Evolutionary conservation across 2,888 invertebrate genomes (phyloP), one percentile per base, ranked within the genome.

Genomic region (Drosophila anomalata): DNA sequence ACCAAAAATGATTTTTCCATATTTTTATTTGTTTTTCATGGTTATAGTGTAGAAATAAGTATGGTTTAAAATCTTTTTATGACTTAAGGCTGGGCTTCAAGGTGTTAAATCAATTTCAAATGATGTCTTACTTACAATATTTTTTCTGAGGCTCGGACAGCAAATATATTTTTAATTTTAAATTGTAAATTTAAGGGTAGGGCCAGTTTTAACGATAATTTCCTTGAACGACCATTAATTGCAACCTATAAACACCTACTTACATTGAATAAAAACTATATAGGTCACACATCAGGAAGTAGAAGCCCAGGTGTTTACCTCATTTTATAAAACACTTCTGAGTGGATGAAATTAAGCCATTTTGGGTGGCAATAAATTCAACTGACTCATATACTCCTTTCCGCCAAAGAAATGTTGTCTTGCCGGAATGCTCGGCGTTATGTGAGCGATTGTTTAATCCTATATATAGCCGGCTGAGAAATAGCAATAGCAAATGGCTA

Each of bases 381-480:
- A 66, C 46, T 46, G 53, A 52, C 51, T 52, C 67, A 46, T 36
- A 66, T 48, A 26, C 48, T 48, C 17, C 9, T 61, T 48, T 11
- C 12, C 47, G 5, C 47, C 22, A 2, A 31, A 61, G 61, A 61
- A 61, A 61, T 61, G 61, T 48, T 11, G 61, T 62, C 62, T 61
- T 61, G 61, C 61, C 62, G 52, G 44, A 46, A 39, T 24, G 33
- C 46, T 20, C 31, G 66, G 51, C 66, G 51, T 67, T 67, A 47
- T 67, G 53, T 67, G 68, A 53, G 52, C 67, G 65, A 67, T 53
- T 53, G 53, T 67, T 53, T 24, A 65, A 65, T 66, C 67, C 67
- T 65, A 67, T 67, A 52, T 67, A 67, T 66, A 47, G 26, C 22
- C 26, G 22, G 29, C 41, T 42, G 17, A 52, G 46, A 66, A 52